Evolutionary conservation across 2,888 invertebrate genomes (phyloP).

Genomic region (Seira musarum): DNA sequence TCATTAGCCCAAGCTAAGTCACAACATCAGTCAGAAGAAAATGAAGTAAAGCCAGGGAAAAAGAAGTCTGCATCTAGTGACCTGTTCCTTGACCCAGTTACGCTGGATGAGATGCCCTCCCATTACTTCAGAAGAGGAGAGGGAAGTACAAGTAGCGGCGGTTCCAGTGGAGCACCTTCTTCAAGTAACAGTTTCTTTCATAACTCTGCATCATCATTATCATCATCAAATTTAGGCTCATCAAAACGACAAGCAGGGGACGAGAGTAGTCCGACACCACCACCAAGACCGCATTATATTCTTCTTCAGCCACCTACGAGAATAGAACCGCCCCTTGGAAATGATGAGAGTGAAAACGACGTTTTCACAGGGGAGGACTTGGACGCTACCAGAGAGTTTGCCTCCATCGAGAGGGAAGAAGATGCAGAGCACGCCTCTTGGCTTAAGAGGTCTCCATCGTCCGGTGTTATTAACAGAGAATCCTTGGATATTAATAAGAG

Average conservation of each 20-base stretch:
- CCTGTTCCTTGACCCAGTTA: constrained; percentile 60
- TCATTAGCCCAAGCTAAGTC: constrained; percentile 23
- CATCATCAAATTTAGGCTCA: constrained; percentile 20
- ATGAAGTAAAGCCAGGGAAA: neutral
- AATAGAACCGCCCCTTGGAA: constrained; percentile 53
- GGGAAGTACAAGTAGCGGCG: constrained; percentile 16
- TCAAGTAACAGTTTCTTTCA: constrained; percentile 51
- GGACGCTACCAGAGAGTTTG: neutral
- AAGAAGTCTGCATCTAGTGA: constrained; percentile 56
- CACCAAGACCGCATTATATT: constrained; percentile 51
- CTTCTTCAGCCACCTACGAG: constrained; percentile 53
- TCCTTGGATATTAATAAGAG: constrained; percentile 59
- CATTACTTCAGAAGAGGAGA: constrained; percentile 40
- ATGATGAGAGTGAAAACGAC: constrained; percentile 53
- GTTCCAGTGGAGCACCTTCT: constrained; percentile 21
- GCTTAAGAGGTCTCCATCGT: constrained; percentile 48
- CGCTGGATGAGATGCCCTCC: constrained; percentile 42
- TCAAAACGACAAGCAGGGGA: constrained; percentile 19
- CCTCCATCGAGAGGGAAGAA: neutral
- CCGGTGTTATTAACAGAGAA: constrained; percentile 40
- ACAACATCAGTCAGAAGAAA: neutral
- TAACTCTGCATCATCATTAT: constrained; percentile 39
- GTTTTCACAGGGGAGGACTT: constrained; percentile 37
- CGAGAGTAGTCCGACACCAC: constrained; percentile 48
- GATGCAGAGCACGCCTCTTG: constrained; percentile 39